Evolutionary conservation across 1,140 invertebrate species (phyloP).

Genomic region (Pseudobourletiella spinata): DNA sequence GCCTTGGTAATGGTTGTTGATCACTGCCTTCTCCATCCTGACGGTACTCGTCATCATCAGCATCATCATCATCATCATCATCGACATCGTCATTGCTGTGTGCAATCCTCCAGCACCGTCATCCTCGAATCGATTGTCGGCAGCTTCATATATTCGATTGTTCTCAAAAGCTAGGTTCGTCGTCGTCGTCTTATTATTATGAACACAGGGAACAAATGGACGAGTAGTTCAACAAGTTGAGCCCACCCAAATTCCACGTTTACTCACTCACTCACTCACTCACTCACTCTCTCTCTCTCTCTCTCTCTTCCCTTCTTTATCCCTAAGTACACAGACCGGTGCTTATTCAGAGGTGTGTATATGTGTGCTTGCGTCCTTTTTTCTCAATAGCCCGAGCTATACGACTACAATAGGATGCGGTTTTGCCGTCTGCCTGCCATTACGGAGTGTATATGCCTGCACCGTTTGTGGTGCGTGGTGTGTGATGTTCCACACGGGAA

Average conservation of each 20-base stretch:
- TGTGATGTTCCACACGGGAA: too few relatives aligned
- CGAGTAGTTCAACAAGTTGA: not conserved
- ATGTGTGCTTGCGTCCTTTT: not conserved
- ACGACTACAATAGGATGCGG: not conserved
- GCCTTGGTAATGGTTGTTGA: not conserved
- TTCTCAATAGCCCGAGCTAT: not conserved
- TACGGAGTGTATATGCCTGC: too few relatives aligned
- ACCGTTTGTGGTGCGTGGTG: too few relatives aligned
- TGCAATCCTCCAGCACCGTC: too few relatives aligned
- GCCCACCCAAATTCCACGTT: slow-evolving; percentile 27
- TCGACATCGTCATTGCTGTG: not conserved
- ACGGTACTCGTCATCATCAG: not conserved
- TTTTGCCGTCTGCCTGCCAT: not conserved
- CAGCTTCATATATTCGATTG: not conserved
- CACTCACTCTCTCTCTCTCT: too few relatives aligned
- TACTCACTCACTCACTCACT: too few relatives aligned
- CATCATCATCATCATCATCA: not conserved
- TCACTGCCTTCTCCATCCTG: not conserved
- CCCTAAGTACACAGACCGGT: slow-evolving; percentile 3
- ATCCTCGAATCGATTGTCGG: slow-evolving; percentile 12
- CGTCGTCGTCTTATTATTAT: not conserved
- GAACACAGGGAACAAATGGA: not conserved
- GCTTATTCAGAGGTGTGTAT: not conserved
- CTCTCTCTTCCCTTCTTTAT: slow-evolving; percentile 14
- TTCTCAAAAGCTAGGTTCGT: too few relatives aligned